Conservation (phyloP, 2,113 vertebrate genomes). For the Pollimyrus isidori region DNA sequence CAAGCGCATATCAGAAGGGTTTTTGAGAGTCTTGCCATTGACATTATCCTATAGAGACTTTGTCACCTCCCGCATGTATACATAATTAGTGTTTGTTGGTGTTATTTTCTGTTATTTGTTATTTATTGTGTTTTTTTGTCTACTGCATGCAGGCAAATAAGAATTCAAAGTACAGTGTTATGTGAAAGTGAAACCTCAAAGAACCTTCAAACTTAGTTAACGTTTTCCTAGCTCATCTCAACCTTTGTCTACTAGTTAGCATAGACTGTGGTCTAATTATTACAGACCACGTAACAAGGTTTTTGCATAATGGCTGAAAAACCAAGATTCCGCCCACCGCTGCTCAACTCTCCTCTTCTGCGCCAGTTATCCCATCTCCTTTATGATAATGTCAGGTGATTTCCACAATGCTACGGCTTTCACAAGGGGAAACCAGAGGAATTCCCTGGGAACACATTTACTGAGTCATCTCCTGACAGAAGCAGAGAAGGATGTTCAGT, state of each 20-base stretch:
- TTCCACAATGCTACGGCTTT: background rate
- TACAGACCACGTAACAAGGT: background rate
- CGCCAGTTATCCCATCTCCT: background rate
- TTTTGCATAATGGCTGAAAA: background rate
- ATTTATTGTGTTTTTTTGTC: background rate
- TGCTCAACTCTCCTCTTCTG: background rate
- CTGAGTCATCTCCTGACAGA: background rate
- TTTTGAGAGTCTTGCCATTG: background rate
- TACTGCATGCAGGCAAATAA: background rate
- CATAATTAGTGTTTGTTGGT: background rate
- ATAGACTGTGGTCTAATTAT: background rate
- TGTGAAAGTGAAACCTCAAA: background rate
- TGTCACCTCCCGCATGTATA: background rate
- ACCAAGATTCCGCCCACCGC: background rate
- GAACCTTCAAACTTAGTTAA: background rate
- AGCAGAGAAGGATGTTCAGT: background rate
- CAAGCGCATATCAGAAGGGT: background rate
- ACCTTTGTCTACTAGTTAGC: background rate
- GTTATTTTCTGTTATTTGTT: background rate
- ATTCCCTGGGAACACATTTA: background rate
- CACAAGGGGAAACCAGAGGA: background rate
- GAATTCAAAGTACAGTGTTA: background rate
- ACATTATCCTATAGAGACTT: background rate
- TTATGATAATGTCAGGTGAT: background rate
- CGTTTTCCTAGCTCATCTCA: background rate